A percentile compares a stretch with the other conserved stretches of the same genome.
Conservation (phyloP, 1,140 invertebrate species). For the Scaptomyza graminum region DNA sequence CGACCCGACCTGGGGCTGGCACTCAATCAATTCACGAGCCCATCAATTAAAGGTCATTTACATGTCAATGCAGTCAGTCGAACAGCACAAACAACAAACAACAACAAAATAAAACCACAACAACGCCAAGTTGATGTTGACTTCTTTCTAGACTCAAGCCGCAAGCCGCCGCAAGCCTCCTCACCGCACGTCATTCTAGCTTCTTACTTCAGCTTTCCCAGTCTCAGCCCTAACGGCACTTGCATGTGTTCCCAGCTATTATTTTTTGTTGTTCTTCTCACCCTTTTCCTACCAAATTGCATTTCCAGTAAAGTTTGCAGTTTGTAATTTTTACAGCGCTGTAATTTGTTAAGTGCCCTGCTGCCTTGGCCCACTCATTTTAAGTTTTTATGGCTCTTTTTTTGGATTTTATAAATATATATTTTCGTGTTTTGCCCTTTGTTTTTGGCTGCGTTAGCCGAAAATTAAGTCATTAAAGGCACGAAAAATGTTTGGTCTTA, state of each 20-base stretch:
- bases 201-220: background rate
- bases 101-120: constrained; percentile 37
- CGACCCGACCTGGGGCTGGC: constrained; percentile 4
- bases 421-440: constrained; percentile 12
- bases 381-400: constrained; percentile 21
- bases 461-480: constrained; percentile 72
- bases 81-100: constrained; percentile 27
- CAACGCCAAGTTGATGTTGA: constrained; percentile 30
- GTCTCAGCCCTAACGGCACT: constrained; percentile 15
- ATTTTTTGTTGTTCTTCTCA: background rate
- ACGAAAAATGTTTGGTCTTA: constrained; percentile 18
- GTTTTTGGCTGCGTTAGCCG: constrained; percentile 17
- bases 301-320: constrained; percentile 71
- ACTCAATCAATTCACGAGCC: constrained; percentile 71
- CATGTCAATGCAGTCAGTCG: constrained; percentile 70
- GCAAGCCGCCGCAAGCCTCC: background rate
- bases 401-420: background rate
- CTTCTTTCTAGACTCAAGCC: constrained; percentile 34
- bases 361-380: constrained; percentile 35
- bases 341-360: constrained; percentile 76
- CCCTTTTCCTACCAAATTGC: constrained; percentile 11
- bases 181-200: constrained; percentile 41
- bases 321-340: constrained; percentile 76
- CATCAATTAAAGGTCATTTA: constrained; percentile 82
- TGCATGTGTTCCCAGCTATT: constrained; percentile 23